Conservation (phyloP, 2,888 invertebrate genomes). For the Brachyptera putata region DNA sequence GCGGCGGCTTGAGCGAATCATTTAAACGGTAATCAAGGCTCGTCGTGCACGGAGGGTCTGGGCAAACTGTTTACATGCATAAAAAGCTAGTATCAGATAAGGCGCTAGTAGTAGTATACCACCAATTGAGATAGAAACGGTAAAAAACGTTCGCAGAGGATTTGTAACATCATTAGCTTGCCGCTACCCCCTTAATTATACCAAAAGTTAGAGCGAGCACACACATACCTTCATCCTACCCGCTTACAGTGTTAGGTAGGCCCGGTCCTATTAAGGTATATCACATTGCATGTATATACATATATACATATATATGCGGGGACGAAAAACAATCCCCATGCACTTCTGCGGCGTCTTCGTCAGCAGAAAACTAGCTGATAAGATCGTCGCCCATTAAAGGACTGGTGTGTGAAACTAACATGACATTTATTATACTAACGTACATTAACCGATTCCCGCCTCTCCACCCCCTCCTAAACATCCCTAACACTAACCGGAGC, state of each 20-base stretch:
- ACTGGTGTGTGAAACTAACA: too few species aligned
- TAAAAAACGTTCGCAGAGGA: conserved; percentile 11
- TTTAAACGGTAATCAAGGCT: conserved; percentile 21
- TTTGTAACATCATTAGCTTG: conserved; percentile 22
- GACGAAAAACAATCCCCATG: conserved; percentile 1
- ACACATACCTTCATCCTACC: conserved; percentile 5
- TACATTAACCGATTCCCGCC: too few species aligned
- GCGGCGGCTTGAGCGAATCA: conserved; percentile 18
- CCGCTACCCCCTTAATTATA: conserved; percentile 15
- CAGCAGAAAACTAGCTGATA: conserved; percentile 11
- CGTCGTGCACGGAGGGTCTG: too few species aligned
- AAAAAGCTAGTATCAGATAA: not conserved
- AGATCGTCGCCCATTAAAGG: conserved; percentile 2
- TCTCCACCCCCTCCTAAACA: too few species aligned
- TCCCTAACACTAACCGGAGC: too few species aligned
- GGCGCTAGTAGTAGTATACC: conserved; percentile 2
- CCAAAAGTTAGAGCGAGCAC: conserved; percentile 5
- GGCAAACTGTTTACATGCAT: conserved; percentile 13
- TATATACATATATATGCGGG: too few species aligned
- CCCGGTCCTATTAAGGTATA: not conserved
- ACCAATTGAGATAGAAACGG: not conserved
- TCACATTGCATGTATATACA: not conserved
- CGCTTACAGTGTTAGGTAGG: not conserved
- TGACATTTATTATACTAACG: conserved; percentile 3
- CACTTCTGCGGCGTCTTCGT: not conserved